A percentile compares a stretch with the other conserved stretches of the same genome.
phyloP scores from a whole-genome alignment of 64 coral and sea anemone species.

The Pachyseris speciosa region DNA sequence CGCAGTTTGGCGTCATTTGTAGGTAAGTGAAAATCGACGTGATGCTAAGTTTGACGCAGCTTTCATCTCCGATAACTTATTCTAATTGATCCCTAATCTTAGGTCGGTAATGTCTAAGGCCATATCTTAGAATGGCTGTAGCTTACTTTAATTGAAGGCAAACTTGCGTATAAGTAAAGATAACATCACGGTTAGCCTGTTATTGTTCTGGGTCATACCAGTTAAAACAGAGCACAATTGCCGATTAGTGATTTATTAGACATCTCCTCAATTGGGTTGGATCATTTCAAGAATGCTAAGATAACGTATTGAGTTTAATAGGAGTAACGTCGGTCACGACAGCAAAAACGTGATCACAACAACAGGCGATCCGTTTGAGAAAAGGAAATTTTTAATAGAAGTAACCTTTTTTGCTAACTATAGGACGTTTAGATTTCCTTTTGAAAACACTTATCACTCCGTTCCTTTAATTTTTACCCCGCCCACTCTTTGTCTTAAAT shows the following conservation, averaged over 20 bases:
- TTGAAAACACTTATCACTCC: too few species aligned
- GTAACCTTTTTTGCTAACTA: too few species aligned
- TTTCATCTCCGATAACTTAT: background rate
- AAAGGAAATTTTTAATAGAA: too few species aligned
- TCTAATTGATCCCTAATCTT: background rate
- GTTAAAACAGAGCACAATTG: background rate
- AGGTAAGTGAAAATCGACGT: background rate
- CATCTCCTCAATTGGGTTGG: background rate
- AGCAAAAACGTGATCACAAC: background rate
- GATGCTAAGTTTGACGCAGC: background rate
- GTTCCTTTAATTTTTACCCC: background rate
- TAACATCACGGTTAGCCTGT: too few species aligned
- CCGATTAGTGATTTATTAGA: background rate
- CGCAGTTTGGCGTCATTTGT: background rate
- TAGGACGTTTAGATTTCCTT: too few species aligned
- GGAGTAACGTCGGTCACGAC: background rate
- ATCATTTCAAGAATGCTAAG: background rate
- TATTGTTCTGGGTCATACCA: too few species aligned
- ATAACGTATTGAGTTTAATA: background rate
- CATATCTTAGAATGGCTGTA: background rate
- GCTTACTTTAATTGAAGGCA: background rate
- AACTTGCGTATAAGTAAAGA: background rate
- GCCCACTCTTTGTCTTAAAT: background rate
- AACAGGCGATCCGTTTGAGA: background rate
- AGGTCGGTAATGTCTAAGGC: background rate